These are phyloP conservation scores for Prosopocoilus inquinatus DNA, from an alignment of 2,888 invertebrate species.

Conservation along the genomic window DNA sequence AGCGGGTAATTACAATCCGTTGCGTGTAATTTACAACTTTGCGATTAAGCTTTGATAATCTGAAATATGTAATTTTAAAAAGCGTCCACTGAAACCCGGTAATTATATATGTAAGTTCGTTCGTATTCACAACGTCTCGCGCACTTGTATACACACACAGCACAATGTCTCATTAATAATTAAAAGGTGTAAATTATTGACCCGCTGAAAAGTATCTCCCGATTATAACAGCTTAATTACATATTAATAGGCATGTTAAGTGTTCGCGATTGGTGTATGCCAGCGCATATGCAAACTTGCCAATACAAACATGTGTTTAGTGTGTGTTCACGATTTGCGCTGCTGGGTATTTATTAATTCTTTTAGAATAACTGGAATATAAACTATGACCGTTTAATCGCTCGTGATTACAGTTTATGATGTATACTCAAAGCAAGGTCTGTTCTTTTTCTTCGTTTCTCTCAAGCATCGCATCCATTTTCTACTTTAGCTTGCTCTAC, in stretches of 20 bases:
- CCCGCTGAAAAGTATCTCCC: slow-evolving; percentile 23
- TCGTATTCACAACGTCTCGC: not conserved
- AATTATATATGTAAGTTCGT: not conserved
- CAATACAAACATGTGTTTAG: slow-evolving; percentile 16
- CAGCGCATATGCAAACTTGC: slow-evolving; percentile 1
- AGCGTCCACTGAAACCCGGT: not conserved
- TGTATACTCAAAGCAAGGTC: not conserved
- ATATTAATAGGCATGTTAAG: slow-evolving; percentile 26
- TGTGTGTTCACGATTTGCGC: slow-evolving; percentile 15
- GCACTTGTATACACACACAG: not conserved
- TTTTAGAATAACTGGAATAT: not conserved
- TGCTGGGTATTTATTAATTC: slow-evolving; percentile 23
- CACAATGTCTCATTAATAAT: slow-evolving; percentile 13
- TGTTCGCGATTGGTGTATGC: slow-evolving; percentile 4
- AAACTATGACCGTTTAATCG: slow-evolving; percentile 2
- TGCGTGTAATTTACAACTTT: no score
- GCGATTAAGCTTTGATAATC: not conserved
- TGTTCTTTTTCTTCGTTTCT: not conserved
- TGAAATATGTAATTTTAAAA: slow-evolving; percentile 2
- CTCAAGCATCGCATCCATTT: not conserved
- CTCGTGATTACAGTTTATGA: slow-evolving; percentile 1
- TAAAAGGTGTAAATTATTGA: slow-evolving; percentile 27
- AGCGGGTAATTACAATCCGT: no score
- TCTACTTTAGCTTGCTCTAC: not conserved
- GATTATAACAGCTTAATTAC: slow-evolving; percentile 28